Conservation (phyloP, 2,888 invertebrate species). For the Cylindroiulus punctatus region DNA sequence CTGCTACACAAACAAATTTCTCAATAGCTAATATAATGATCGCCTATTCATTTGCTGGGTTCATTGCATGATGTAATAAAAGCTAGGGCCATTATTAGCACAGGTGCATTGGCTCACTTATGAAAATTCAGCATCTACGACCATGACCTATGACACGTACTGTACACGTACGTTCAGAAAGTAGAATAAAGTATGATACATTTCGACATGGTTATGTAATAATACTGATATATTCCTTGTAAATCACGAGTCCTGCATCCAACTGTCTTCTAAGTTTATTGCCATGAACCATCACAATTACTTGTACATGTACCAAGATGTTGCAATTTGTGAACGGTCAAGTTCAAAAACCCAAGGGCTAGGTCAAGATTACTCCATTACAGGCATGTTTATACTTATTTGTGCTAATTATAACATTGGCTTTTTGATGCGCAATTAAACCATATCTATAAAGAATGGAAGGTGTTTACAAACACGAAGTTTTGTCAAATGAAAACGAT, state of each 20-base stretch:
- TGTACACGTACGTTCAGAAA: too few relatives aligned
- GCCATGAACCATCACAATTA: too few relatives aligned
- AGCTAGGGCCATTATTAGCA: neutral
- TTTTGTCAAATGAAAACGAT: neutral
- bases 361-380: neutral
- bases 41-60: neutral
- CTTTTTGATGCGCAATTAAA: neutral
- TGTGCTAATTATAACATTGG: neutral
- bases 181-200: too few relatives aligned
- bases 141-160: neutral
- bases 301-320: too few relatives aligned
- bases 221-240: too few relatives aligned
- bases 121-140: neutral
- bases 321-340: neutral
- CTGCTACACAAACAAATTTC: neutral
- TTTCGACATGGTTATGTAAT: too few relatives aligned
- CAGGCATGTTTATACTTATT: neutral
- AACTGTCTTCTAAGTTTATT: too few relatives aligned
- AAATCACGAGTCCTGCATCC: too few relatives aligned
- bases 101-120: neutral
- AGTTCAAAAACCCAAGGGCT: neutral
- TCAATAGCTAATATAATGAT: slow-evolving; percentile 20
- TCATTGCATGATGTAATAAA: slow-evolving; percentile 32
- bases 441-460: neutral
- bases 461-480: neutral